These are phyloP conservation scores for Hippocampus zosterae DNA, from an alignment of 2,113 vertebrate species.

Conservation along the genomic window DNA sequence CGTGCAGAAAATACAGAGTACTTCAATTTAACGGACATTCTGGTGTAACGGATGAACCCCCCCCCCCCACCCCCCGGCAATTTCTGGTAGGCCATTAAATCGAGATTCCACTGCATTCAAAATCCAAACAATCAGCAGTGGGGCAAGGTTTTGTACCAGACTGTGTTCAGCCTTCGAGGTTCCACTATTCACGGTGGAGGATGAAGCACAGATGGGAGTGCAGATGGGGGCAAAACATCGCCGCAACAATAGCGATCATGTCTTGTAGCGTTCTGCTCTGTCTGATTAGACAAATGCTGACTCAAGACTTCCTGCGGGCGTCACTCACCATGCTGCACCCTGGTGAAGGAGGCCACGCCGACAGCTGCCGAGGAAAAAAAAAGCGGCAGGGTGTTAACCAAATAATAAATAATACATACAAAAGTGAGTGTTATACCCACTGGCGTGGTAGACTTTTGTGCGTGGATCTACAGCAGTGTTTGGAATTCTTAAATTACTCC, in stretches of 20 bases:
- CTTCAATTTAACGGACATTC: too few species aligned
- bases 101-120: background rate
- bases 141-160: background rate
- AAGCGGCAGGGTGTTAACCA: constrained; percentile 22
- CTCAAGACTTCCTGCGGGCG: constrained; percentile 45
- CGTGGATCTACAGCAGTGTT: constrained; percentile 35
- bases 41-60: too few species aligned
- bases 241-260: constrained; percentile 62
- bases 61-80: too few species aligned
- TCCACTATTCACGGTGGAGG: background rate
- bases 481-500: constrained; percentile 44
- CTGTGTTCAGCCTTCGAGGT: background rate
- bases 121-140: background rate
- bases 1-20: too few species aligned
- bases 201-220: constrained; percentile 5
- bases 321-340: constrained; percentile 61
- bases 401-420: constrained; percentile 60
- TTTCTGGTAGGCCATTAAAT: too few species aligned
- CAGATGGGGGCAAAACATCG: constrained; percentile 32
- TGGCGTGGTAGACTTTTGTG: constrained; percentile 41
- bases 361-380: constrained; percentile 40
- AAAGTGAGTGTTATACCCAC: constrained; percentile 51
- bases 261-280: constrained; percentile 44
- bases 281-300: constrained; percentile 62
- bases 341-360: constrained; percentile 39